These are phyloP conservation scores for Agapostemon virescens DNA, from an alignment of 2,888 invertebrate species.

Conservation along the genomic window DNA sequence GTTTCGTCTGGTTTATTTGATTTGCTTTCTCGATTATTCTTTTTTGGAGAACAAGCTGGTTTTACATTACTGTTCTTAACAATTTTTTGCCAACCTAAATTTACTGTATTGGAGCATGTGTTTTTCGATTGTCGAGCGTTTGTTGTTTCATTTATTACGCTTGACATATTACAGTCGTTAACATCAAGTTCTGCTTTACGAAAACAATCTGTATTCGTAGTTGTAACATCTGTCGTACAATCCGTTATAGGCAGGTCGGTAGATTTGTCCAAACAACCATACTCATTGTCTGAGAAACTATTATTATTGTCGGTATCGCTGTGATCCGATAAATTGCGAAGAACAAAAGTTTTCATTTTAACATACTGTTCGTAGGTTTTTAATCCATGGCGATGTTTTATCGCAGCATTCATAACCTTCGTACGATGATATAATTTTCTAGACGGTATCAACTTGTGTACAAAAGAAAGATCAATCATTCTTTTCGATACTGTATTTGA, in stretches of 20 bases:
- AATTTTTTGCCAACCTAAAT: slow-evolving; percentile 22
- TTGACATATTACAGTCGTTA: neutral
- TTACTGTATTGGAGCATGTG: neutral
- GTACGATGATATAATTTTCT: slow-evolving; percentile 55
- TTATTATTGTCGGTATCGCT: slow-evolving; percentile 49
- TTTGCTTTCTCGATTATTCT: neutral
- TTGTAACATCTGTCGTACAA: neutral
- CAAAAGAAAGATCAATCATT: slow-evolving; percentile 49
- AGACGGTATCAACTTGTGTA: slow-evolving; percentile 44
- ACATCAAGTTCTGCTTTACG: neutral
- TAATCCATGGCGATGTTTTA: slow-evolving; percentile 38
- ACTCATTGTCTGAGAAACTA: slow-evolving; percentile 41
- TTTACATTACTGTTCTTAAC: slow-evolving; percentile 12
- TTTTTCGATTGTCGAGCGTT: neutral
- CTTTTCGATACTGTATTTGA: slow-evolving; percentile 45
- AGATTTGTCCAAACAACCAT: slow-evolving; percentile 25
- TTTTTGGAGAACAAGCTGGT: too few species aligned
- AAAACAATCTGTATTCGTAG: neutral
- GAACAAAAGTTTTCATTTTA: slow-evolving; percentile 53
- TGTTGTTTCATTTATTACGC: neutral
- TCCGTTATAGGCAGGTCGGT: neutral
- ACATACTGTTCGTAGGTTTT: slow-evolving; percentile 59
- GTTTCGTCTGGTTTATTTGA: neutral
- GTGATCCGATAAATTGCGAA: slow-evolving; percentile 53
- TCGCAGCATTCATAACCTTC: slow-evolving; percentile 55